Percentiles rank a stretch among this genome's conserved stretches.
phyloP scores from a whole-genome alignment of 2,797 vertebrate genomes.

The Hypotaenidia philippensis region DNA sequence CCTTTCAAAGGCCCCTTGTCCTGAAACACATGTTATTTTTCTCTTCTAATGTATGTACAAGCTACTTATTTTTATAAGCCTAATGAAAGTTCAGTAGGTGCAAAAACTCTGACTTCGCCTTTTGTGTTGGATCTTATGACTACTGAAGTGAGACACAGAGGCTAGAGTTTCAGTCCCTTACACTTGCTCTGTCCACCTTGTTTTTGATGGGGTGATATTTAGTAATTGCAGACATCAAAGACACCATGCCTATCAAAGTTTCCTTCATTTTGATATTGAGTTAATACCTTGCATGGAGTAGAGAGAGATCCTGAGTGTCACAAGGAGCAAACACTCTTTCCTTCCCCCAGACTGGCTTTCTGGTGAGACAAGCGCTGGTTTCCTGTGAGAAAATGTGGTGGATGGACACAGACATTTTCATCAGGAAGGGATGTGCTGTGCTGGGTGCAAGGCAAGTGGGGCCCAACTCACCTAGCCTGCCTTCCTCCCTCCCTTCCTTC shows the following conservation, averaged over 20 bases:
- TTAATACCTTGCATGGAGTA: background rate
- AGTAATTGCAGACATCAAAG: background rate
- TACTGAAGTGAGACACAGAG: background rate
- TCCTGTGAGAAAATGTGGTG: background rate
- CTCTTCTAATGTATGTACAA: background rate
- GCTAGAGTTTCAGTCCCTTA: background rate
- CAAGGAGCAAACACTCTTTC: background rate
- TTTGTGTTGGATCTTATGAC: background rate
- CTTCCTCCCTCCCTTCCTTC: background rate
- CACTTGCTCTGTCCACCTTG: background rate
- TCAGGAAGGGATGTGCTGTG: background rate
- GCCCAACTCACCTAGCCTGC: background rate
- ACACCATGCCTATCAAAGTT: background rate
- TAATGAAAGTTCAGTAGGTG: background rate
- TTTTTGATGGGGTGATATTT: background rate
- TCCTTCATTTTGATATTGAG: background rate
- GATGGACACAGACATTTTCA: background rate
- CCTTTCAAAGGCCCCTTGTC: background rate
- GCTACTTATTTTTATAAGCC: background rate
- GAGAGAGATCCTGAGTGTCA: background rate
- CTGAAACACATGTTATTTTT: background rate
- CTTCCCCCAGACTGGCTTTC: accelerated
- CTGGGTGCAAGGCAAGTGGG: background rate
- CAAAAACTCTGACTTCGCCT: background rate
- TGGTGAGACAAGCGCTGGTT: background rate